Conservation (phyloP, 2,888 invertebrate species). For the Melinaea marsaeus region DNA sequence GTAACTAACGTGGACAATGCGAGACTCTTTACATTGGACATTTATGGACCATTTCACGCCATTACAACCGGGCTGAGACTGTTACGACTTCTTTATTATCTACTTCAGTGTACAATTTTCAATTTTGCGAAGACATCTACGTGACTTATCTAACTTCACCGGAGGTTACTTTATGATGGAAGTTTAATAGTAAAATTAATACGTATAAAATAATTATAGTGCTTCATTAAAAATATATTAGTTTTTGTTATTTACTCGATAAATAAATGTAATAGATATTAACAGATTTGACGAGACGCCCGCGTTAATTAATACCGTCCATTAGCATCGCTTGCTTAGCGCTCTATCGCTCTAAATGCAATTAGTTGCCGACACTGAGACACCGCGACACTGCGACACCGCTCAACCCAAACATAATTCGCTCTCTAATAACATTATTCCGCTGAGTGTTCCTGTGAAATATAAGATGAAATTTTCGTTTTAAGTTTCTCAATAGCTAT, state of each 20-base stretch:
- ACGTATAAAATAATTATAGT: too few relatives aligned
- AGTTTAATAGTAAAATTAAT: too few relatives aligned
- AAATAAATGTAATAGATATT: conserved; percentile 50
- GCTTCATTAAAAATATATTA: neutral
- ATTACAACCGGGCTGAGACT: conserved; percentile 37
- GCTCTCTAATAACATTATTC: conserved; percentile 63
- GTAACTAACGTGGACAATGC: conserved; percentile 34
- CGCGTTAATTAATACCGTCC: conserved; percentile 74
- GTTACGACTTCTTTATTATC: conserved; percentile 42
- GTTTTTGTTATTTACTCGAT: conserved; percentile 8
- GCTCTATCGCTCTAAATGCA: conserved; percentile 70
- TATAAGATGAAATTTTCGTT: conserved; percentile 6
- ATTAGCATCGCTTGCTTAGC: conserved; percentile 70
- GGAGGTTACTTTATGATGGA: too few relatives aligned
- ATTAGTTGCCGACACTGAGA: conserved; percentile 60
- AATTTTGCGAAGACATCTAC: conserved; percentile 29
- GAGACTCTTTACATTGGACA: conserved; percentile 59
- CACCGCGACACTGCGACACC: conserved; percentile 61
- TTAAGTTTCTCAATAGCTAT: neutral
- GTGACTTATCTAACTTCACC: too few relatives aligned
- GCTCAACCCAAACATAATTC: conserved; percentile 70
- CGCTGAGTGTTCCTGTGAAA: conserved; percentile 57
- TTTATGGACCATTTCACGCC: conserved; percentile 60
- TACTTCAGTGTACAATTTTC: conserved; percentile 28
- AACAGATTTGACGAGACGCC: conserved; percentile 66